Evolutionary conservation across 35 echinoderm and acorn worm genomes (phyloP).

Genomic region (Hemicentrotus pulcherrimus): DNA sequence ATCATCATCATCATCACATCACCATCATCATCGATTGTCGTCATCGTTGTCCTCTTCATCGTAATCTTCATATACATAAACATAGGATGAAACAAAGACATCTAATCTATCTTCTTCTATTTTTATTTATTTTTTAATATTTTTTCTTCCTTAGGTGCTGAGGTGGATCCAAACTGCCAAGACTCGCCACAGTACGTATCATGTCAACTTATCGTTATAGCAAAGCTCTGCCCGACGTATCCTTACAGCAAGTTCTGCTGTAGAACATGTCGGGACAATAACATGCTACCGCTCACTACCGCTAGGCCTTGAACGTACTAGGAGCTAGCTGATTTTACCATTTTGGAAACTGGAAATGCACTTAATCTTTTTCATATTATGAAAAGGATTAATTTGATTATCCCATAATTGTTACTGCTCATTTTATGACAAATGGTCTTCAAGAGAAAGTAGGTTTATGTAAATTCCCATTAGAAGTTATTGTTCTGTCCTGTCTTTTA

Average conservation of each 20-base stretch:
- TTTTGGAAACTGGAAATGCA: neutral
- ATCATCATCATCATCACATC: too few species aligned
- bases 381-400: neutral
- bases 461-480: neutral
- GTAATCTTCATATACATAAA: neutral
- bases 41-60: neutral
- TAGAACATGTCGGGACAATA: constrained; percentile 71
- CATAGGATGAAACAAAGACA: neutral
- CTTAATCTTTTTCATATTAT: neutral
- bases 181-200: constrained; percentile 60
- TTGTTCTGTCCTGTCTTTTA: neutral
- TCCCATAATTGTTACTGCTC: neutral
- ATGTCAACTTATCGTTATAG: constrained; percentile 63
- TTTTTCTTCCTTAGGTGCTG: constrained; percentile 43
- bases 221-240: constrained; percentile 38
- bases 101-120: neutral
- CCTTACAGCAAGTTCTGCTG: constrained; percentile 65
- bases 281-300: constrained; percentile 29
- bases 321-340: neutral
- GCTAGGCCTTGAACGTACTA: neutral
- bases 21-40: too few species aligned
- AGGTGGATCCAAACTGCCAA: constrained; percentile 65
- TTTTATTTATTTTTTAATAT: neutral
- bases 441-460: too few species aligned
- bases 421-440: too few species aligned